A percentile compares a stretch with the other conserved stretches of the same genome.
Conservation (phyloP, 2,113 vertebrate species). For the Rhinopomastus cyanomelas region DNA sequence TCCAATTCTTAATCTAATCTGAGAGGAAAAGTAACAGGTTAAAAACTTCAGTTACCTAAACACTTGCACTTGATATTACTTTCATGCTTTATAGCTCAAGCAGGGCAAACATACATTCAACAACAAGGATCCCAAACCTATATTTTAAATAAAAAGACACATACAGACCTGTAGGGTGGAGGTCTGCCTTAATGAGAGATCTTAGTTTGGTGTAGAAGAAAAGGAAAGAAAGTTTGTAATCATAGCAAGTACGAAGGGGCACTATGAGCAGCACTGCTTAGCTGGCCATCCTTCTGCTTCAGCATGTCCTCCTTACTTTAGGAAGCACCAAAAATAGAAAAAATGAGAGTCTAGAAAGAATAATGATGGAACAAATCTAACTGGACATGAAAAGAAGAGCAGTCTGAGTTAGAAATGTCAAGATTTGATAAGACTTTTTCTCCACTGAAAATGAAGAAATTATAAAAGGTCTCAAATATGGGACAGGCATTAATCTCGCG, state of each 20-base stretch:
- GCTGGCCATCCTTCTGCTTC: background rate
- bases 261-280: background rate
- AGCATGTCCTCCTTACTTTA: background rate
- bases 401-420: background rate
- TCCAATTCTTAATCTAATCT: background rate
- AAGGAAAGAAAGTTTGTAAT: background rate
- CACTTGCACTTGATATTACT: background rate
- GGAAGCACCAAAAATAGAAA: background rate
- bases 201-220: background rate
- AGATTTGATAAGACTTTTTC: background rate
- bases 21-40: background rate
- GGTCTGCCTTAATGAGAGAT: background rate
- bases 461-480: background rate
- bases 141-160: background rate
- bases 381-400: background rate
- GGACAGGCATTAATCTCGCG: background rate
- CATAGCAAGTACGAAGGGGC: background rate
- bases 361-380: background rate
- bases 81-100: background rate
- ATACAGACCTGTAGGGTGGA: background rate
- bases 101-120: background rate
- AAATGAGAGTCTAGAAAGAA: background rate
- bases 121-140: background rate
- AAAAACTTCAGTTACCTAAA: background rate
- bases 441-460: background rate